Base-by-base conservation (phyloP, 1,140 invertebrate species). In the Anastrepha ludens region DNA sequence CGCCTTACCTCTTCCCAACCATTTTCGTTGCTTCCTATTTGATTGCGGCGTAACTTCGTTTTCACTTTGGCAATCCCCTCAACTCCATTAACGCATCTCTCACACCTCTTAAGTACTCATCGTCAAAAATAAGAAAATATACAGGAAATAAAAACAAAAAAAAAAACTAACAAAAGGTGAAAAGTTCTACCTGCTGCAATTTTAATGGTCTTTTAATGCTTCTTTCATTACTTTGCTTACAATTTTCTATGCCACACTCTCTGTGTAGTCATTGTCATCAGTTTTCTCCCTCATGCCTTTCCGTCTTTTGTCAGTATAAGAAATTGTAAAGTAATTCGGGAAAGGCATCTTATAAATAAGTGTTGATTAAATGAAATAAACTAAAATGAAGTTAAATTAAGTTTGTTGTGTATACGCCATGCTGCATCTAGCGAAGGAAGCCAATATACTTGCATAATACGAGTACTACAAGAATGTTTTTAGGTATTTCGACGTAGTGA, bases 151-250 rank as follows among this genome's bases (percentile, higher is more conserved):
- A 62, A 8, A 62, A 62, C 17, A 17, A 11, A 13, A 67, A 64
- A 64, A 29, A 29, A 29, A 29, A 29, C 29, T 1, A 29, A 29
- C 29, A 29, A 29, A 81, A 81, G 47, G 17, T 81, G 74, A 81
- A 55, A 81, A 55, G 47, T 81, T 81, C 20, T 55, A 81, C 47
- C 74, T 55, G 7, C 11, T 55, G 47, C 20, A 81, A 81, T 81
- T 81, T 81, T 81, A 81, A 81, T 81, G 47, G 47, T 29, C 44
- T 81, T 55, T 81, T 81, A 55, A 81, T 81, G 47, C 47, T 81
- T 29, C 47, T 55, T 81, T 81, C 47, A 81, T 81, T 81, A 55
- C 47, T 81, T 55, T 81, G 1, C 74, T 9, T 15, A 44, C 47
- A 81, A 81, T 81, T 81, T 81, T 58, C 74, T n/a, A 50, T 29